Evolutionary conservation across 2,113 vertebrate species (phyloP), one percentile per base, ranked within the genome.

Genomic region (Ornithorhynchus anatinus): DNA sequence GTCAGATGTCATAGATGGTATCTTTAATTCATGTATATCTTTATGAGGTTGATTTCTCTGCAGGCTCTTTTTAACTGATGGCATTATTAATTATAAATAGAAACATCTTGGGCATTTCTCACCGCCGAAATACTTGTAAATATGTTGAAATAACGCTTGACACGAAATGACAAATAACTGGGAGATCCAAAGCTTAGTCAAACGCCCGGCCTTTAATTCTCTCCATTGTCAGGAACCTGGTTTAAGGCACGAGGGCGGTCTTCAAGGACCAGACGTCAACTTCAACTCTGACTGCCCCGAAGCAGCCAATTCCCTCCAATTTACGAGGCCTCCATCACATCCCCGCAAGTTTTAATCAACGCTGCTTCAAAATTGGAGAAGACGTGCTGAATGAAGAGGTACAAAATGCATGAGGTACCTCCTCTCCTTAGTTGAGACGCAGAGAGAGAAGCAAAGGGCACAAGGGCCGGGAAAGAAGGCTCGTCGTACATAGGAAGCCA

Each of bases 1-100:
- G 69, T 37, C 57, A 71, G 65, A 72, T 54, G 66, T 69, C 54
- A 62, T 23, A 4, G 56, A 69, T 86, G 86, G 77, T 80, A 58
- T 80, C 43, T 53, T 60, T 62, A 64, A 19, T 72, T 86, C 61
- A n/a, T 72, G 36, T 70, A 60, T 31, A 2, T 10, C 59, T 67
- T 74, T 54, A 42, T 4, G 32, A 39, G 29, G 43, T 53, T 57
- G 27, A 27, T 4, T 37, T 72, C 1, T 40, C 36, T 29, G 22
- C 42, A 31, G 47, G 65, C 53, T 4, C 66, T 8, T 2, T 69
- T 84, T 61, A 77, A 50, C 47, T 72, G 64, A 32, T 69, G 59
- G n/a, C 8, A 20, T 19, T 74, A 54, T 74, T 64, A 57, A 73
- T 84, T 86, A 68, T 70, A 62, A 5, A 33, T 68, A 56, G 56